phyloP scores from a whole-genome alignment of 92 coral and sea anemone genomes.

The Umimayanthus chanpuru region DNA sequence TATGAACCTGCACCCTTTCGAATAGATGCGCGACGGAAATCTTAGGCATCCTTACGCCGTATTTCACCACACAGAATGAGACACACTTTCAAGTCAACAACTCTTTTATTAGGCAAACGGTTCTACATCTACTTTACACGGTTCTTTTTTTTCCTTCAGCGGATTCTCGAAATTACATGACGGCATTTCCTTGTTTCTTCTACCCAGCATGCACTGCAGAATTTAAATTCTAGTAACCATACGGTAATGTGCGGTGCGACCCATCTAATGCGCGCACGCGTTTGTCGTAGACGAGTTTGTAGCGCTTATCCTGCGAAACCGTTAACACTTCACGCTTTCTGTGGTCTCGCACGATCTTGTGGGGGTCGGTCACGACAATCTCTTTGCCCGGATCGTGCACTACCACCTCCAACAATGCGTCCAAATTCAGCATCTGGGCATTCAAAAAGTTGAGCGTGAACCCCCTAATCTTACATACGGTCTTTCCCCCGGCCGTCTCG shows the following conservation, averaged over 20 bases:
- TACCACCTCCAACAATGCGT: not conserved
- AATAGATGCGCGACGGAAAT: not conserved
- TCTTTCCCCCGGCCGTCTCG: not conserved
- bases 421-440: not conserved
- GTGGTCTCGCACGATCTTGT: not conserved
- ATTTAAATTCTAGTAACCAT: too few relatives aligned
- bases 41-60: not conserved
- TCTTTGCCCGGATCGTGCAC: not conserved
- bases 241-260: not conserved
- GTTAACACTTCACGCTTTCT: not conserved
- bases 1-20: not conserved
- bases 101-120: too few relatives aligned
- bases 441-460: not conserved
- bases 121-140: too few relatives aligned
- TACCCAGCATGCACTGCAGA: too few relatives aligned
- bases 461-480: not conserved
- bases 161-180: too few relatives aligned
- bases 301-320: not conserved
- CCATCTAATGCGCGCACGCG: not conserved
- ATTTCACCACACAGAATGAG: too few relatives aligned
- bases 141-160: too few relatives aligned
- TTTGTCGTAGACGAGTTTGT: not conserved
- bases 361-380: not conserved
- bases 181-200: too few relatives aligned
- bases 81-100: too few relatives aligned